Base-by-base conservation (phyloP, 2,797 vertebrate genomes). In the Tarsius wallacei region DNA sequence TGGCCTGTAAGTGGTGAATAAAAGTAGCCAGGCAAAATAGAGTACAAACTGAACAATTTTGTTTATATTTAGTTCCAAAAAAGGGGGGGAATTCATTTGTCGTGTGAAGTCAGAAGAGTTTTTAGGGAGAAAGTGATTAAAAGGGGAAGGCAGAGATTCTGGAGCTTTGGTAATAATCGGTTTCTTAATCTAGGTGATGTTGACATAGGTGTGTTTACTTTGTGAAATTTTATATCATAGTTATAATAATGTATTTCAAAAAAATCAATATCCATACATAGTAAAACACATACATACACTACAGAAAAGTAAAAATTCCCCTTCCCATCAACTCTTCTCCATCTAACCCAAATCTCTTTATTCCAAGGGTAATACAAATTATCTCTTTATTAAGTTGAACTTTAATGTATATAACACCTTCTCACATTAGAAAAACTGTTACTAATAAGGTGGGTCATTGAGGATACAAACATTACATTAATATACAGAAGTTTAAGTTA, bases 401-500 rank as follows among this genome's bases (percentile, higher is more conserved):
- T 59, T 47, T 83, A 89, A 74, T 87, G 86, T 17, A 33, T 64
- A 16, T 53, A 87, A 66, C 11, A 68, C 12, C 1, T 53, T 53
- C 13, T 94, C 66, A 94, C 8, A 66, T 68, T 87, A 42, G 13
- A 12, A 17, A 74, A 21, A 82, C n/a, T 74, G 1, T 61, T 91
- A 53, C 57, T 82, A 95, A 90, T 90, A 81, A 63, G 12, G 26
- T 53, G 3, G 6, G 68, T 22, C 8, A 91, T 7, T 84, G 6
- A 90, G 16, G 33, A 85, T 81, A 26, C 6, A 33, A 90, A 94
- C 57, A 68, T 74, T 82, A 70, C 15, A 42, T 64, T 19, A 42
- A 85, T 78, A 57, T 42, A 1, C 7, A 77, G 6, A 8, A 31
- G 11, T 66, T 95, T 91, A 84, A 96, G 49, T 91, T 73, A 90